phyloP scores from a whole-genome alignment of 2,888 invertebrate species.

The Yponomeuta cagnagella region DNA sequence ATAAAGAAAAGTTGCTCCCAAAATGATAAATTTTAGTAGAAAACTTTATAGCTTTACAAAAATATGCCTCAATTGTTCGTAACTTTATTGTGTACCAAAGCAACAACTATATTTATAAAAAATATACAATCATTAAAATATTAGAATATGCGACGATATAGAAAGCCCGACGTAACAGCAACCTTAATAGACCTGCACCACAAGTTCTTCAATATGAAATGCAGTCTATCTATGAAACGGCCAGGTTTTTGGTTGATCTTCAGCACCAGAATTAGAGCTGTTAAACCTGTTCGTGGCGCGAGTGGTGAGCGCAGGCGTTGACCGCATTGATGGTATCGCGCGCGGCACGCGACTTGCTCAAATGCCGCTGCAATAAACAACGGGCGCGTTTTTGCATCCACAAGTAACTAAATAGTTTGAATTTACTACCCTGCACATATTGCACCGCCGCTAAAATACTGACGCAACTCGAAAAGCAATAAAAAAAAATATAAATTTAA shows the following conservation, averaged over 20 bases:
- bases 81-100: no score
- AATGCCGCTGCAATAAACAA: constrained; percentile 31
- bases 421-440: constrained; percentile 29
- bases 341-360: constrained; percentile 1
- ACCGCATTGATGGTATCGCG: constrained; percentile 12
- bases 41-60: no score
- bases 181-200: neutral
- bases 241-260: neutral
- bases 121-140: no score
- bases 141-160: no score
- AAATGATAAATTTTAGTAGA: no score
- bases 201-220: neutral
- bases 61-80: no score
- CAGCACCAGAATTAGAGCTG: neutral
- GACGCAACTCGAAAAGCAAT: neutral
- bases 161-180: no score
- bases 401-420: constrained; percentile 29
- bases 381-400: constrained; percentile 34
- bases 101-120: no score
- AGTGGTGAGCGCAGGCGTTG: constrained; percentile 1
- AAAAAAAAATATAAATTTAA: neutral
- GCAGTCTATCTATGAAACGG: neutral
- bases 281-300: neutral
- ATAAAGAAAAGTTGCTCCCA: no score
- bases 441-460: neutral